A percentile compares a stretch with the other conserved stretches of the same genome.
Conservation (phyloP, 2,888 invertebrate species). For the Scotopteryx bipunctaria region DNA sequence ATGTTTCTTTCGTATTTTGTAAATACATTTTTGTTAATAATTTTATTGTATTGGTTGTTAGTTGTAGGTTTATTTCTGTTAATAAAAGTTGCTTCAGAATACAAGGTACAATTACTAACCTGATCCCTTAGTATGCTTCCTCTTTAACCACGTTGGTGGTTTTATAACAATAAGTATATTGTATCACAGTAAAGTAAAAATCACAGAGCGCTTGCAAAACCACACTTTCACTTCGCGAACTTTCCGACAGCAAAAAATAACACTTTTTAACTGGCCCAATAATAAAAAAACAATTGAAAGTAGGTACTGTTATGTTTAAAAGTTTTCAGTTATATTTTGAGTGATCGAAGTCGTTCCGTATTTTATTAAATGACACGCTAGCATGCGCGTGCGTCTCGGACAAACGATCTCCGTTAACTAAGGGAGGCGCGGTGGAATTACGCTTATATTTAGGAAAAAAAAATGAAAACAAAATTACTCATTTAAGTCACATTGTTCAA, state of each 20-base stretch:
- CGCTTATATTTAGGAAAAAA: constrained; percentile 12
- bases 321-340: neutral
- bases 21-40: too few species aligned
- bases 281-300: neutral
- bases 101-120: too few species aligned
- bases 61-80: too few species aligned
- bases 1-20: too few species aligned
- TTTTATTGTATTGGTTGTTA: too few species aligned
- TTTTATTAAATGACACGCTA: neutral
- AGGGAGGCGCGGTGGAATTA: constrained; percentile 6
- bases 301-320: neutral
- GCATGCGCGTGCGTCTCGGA: constrained; percentile 17
- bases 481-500: constrained; percentile 26
- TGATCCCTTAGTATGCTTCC: too few species aligned
- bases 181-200: constrained; percentile 19
- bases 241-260: neutral
- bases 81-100: too few species aligned
- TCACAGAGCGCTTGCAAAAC: constrained; percentile 23
- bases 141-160: constrained; percentile 8
- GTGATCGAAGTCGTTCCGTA: constrained; percentile 13
- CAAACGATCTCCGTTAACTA: constrained; percentile 22
- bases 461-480: constrained; percentile 2
- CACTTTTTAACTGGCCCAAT: neutral
- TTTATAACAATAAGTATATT: constrained; percentile 10
- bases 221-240: constrained; percentile 20